Conservation (phyloP, 2,797 vertebrate genomes). For the Cryptoprocta ferox region DNA sequence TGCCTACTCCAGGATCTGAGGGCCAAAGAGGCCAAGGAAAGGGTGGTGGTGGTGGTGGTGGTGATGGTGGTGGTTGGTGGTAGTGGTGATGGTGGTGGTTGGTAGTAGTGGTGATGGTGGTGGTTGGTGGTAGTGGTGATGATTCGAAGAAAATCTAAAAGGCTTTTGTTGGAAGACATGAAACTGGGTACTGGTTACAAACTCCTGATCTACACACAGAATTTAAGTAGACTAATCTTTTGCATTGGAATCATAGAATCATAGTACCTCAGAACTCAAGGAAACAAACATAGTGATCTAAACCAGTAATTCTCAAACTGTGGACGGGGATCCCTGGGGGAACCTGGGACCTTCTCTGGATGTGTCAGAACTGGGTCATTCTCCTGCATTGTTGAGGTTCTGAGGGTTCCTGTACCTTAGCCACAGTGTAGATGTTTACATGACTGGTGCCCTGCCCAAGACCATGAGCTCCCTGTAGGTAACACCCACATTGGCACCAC, state of each 20-base stretch:
- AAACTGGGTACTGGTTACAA: not conserved
- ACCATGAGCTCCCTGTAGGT: not conserved
- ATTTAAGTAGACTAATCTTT: not conserved
- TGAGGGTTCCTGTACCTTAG: not conserved
- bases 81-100: too few species aligned
- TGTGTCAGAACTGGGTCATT: not conserved
- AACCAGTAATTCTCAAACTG: not conserved
- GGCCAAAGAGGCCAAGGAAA: not conserved
- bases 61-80: too few species aligned
- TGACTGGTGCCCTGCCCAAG: not conserved
- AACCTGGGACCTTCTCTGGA: not conserved
- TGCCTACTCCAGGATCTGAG: not conserved
- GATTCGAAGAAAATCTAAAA: not conserved
- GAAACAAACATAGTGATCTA: not conserved
- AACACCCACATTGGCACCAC: not conserved
- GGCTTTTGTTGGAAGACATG: not conserved
- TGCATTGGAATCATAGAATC: not conserved
- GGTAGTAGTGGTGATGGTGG: too few species aligned
- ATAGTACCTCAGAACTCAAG: not conserved
- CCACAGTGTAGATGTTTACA: not conserved
- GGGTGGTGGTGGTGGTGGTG: accelerated
- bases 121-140: too few species aligned
- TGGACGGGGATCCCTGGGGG: accelerated
- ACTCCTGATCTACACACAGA: not conserved
- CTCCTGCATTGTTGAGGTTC: not conserved